Evolutionary conservation across 2,797 vertebrate species (phyloP).

Genomic region (Acanthopagrus latus): DNA sequence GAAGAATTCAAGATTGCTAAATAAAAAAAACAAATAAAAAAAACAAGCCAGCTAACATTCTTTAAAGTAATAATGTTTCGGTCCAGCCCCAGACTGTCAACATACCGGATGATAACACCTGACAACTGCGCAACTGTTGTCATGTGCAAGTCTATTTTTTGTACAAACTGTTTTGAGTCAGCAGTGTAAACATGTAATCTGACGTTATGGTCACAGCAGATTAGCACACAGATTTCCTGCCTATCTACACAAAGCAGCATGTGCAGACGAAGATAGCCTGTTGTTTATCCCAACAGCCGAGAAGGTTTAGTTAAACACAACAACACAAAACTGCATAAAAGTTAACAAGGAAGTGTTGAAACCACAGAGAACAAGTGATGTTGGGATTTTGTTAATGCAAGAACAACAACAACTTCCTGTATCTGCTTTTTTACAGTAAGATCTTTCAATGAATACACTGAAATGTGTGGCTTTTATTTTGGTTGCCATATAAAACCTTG

Average conservation of each 20-base stretch:
- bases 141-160: not conserved
- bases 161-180: constrained; percentile 1
- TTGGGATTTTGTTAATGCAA: not conserved
- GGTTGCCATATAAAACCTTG: not conserved
- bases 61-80: not conserved
- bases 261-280: not conserved
- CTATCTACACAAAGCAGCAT: not conserved
- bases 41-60: too few species aligned
- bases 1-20: not conserved
- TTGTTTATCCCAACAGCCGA: not conserved
- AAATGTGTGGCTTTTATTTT: not conserved
- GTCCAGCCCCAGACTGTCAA: not conserved
- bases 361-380: not conserved
- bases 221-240: not conserved
- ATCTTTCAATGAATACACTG: not conserved
- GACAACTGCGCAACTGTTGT: not conserved
- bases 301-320: not conserved
- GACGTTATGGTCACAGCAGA: constrained; percentile 20
- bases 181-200: constrained; percentile 9
- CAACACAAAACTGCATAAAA: constrained; percentile 1
- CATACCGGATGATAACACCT: not conserved
- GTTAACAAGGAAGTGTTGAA: not conserved
- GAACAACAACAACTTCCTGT: constrained; percentile 6
- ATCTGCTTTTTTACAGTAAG: not conserved
- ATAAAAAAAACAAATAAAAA: too few species aligned